A percentile compares a stretch with the other conserved stretches of the same genome.
Conservation (phyloP, 2,797 vertebrate genomes). For the Hozukius guyotensis region DNA sequence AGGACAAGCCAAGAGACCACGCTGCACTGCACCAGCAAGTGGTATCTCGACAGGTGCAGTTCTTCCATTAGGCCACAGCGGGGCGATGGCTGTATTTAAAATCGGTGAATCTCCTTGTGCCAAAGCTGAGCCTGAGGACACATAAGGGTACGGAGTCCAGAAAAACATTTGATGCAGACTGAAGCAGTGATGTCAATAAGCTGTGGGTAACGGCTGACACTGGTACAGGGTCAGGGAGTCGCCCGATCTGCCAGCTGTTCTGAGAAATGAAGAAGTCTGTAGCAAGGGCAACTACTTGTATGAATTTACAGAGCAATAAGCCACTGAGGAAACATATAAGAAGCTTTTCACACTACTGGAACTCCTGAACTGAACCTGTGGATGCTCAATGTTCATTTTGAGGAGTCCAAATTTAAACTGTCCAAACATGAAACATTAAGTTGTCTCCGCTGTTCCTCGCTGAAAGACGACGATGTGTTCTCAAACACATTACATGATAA, state of each 20-base stretch:
- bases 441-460: background rate
- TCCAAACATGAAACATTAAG: background rate
- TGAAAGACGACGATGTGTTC: background rate
- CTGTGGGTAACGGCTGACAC: background rate
- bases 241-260: background rate
- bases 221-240: background rate
- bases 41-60: background rate
- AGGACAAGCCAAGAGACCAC: background rate
- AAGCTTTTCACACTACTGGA: background rate
- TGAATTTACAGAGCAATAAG: conserved; percentile 37
- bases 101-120: background rate
- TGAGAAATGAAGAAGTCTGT: background rate
- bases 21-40: background rate
- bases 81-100: conserved; percentile 2
- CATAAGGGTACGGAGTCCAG: background rate
- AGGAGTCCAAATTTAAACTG: background rate
- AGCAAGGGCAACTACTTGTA: background rate
- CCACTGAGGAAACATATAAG: background rate
- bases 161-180: background rate
- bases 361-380: background rate
- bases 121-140: background rate
- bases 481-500: background rate
- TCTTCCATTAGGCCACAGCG: conserved; percentile 40
- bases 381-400: background rate
- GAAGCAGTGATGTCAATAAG: background rate